phyloP scores from a whole-genome alignment of 2,888 invertebrate genomes.

The Acanthosepion lycidas region DNA sequence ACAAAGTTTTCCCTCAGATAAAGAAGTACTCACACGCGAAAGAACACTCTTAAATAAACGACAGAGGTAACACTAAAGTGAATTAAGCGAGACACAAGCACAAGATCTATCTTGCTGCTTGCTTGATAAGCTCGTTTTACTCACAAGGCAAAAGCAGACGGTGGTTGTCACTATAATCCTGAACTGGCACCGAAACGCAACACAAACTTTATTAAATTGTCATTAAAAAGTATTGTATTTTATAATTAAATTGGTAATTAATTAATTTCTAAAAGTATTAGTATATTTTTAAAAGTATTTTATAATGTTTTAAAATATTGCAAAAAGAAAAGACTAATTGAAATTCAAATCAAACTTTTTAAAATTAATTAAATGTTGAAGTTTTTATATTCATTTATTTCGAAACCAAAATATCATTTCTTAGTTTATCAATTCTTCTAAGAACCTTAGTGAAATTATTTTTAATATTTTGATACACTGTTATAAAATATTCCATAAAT shows the following conservation, averaged over 20 bases:
- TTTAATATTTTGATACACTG: no score
- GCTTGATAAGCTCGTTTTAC: not conserved
- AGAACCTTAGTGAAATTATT: no score
- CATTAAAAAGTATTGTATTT: not conserved
- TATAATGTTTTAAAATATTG: not conserved
- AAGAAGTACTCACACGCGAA: not conserved
- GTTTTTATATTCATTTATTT: no score
- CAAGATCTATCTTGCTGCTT: not conserved
- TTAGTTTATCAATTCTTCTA: no score
- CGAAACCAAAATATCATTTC: no score
- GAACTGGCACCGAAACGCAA: not conserved
- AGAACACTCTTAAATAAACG: not conserved
- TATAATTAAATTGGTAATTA: not conserved
- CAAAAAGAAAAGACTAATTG: no score
- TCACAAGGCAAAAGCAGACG: conserved; percentile 43
- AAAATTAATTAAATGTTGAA: no score
- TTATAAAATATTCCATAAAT: no score
- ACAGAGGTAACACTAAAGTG: not conserved
- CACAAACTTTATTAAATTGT: not conserved
- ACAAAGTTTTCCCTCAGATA: not conserved
- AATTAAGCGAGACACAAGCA: not conserved
- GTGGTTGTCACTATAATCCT: conserved; percentile 15
- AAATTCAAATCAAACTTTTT: not conserved
- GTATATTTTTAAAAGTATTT: not conserved
- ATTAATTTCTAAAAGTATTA: not conserved